Conservation (phyloP, 2,888 invertebrate genomes). For the Conistra vaccinii region DNA sequence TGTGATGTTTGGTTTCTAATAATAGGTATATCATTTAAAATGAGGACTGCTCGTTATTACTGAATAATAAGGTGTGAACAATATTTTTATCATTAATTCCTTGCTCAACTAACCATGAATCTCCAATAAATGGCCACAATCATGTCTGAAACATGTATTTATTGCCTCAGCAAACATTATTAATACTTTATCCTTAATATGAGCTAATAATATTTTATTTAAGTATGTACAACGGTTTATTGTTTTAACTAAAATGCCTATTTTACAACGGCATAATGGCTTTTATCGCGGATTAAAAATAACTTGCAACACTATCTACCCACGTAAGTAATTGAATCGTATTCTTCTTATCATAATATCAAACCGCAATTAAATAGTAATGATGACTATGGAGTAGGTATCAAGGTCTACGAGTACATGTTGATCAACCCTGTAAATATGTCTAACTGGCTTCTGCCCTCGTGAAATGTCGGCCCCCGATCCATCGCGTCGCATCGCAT, state of each 20-base stretch:
- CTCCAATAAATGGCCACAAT: conserved; percentile 1
- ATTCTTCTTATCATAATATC: conserved; percentile 28
- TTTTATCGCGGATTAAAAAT: conserved; percentile 16
- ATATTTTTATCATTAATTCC: neutral
- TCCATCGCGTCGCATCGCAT: too few relatives aligned
- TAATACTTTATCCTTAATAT: conserved; percentile 28
- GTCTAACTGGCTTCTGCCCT: too few relatives aligned
- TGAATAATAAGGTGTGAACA: neutral
- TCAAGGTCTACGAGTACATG: conserved; percentile 13
- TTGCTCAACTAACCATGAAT: neutral
- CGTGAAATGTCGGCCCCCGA: too few relatives aligned
- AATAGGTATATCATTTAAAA: neutral
- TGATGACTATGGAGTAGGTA: conserved; percentile 2
- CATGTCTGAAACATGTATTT: conserved; percentile 2
- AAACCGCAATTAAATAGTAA: conserved; percentile 14
- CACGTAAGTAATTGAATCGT: conserved; percentile 29
- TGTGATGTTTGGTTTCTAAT: too few relatives aligned
- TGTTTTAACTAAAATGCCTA: conserved; percentile 1
- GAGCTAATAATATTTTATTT: conserved; percentile 1
- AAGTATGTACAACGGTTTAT: conserved; percentile 1
- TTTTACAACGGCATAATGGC: neutral
- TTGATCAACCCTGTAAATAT: neutral
- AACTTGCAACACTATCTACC: conserved; percentile 3
- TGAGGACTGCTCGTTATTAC: neutral
- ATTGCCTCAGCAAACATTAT: conserved; percentile 4